A percentile compares a stretch with the other conserved stretches of the same genome.
Conservation (phyloP, 2,797 vertebrate species). For the Enteromius argenteus region DNA sequence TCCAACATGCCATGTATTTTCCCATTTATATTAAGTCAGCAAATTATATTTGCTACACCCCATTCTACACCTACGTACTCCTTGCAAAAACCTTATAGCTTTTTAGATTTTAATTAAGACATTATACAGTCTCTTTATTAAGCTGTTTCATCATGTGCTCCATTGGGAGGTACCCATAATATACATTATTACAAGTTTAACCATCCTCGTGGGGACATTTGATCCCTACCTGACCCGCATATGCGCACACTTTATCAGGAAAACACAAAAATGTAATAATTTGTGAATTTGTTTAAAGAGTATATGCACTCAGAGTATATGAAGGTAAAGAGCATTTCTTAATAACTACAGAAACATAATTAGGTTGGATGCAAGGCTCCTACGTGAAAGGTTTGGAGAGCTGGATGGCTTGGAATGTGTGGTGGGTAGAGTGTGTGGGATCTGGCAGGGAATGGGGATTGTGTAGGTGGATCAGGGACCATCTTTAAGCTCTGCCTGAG, state of each 20-base stretch:
- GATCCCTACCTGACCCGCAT: not conserved
- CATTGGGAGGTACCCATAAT: not conserved
- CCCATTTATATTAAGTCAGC: not conserved
- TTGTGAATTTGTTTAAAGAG: not conserved
- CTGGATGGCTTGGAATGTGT: conserved; percentile 19
- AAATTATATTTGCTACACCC: conserved; percentile 7
- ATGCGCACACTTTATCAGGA: not conserved
- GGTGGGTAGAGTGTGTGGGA: conserved; percentile 45
- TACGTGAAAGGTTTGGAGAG: conserved; percentile 4
- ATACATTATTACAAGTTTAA: conserved; percentile 5
- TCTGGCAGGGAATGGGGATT: conserved; percentile 22
- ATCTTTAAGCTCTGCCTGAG: conserved; percentile 38
- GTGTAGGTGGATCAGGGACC: conserved; percentile 33
- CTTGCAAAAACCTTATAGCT: not conserved
- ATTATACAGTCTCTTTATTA: not conserved
- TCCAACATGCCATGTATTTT: not conserved
- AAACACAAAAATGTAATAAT: not conserved
- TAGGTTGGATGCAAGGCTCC: not conserved
- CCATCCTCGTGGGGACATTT: not conserved
- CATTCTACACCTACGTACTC: not conserved
- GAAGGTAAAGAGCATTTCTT: not conserved
- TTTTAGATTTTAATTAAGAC: not conserved
- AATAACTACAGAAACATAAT: conserved; percentile 5
- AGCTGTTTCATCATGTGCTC: not conserved
- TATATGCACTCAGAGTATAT: not conserved